These are phyloP conservation scores for Wasmannia auropunctata DNA, from an alignment of 1,140 invertebrate genomes.

Conservation along the genomic window DNA sequence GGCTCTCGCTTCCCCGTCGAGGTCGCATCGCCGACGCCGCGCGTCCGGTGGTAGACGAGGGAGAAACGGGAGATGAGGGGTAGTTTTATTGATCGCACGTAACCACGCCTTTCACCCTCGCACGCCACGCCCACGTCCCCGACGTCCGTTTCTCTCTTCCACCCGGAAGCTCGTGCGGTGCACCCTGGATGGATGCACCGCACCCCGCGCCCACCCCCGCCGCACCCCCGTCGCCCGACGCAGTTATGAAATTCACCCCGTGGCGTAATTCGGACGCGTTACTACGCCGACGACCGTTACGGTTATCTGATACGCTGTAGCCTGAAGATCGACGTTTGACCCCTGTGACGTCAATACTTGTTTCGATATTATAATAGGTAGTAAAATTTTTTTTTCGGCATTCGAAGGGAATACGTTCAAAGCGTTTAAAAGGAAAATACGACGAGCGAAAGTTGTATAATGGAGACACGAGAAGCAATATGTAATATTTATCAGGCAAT, in stretches of 20 bases:
- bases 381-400: too few species aligned
- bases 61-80: slow-evolving; percentile 50
- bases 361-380: not conserved
- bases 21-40: slow-evolving; percentile 7
- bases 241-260: slow-evolving; percentile 66
- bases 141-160: slow-evolving; percentile 20
- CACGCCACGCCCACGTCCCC: slow-evolving; percentile 78
- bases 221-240: slow-evolving; percentile 50
- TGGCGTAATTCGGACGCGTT: slow-evolving; percentile 66
- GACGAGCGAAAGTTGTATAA: not conserved
- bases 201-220: slow-evolving; percentile 18
- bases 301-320: not conserved
- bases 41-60: not conserved
- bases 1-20: not conserved
- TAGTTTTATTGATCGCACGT: slow-evolving; percentile 82
- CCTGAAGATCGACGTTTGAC: not conserved
- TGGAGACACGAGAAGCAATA: not conserved
- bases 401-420: not conserved
- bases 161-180: slow-evolving; percentile 50
- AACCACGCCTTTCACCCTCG: slow-evolving; percentile 80
- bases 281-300: slow-evolving; percentile 7
- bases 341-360: not conserved
- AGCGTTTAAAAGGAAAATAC: not conserved
- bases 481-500: not conserved
- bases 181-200: slow-evolving; percentile 50